phyloP scores from a whole-genome alignment of 2,888 invertebrate genomes.

The Spilarctia lutea region DNA sequence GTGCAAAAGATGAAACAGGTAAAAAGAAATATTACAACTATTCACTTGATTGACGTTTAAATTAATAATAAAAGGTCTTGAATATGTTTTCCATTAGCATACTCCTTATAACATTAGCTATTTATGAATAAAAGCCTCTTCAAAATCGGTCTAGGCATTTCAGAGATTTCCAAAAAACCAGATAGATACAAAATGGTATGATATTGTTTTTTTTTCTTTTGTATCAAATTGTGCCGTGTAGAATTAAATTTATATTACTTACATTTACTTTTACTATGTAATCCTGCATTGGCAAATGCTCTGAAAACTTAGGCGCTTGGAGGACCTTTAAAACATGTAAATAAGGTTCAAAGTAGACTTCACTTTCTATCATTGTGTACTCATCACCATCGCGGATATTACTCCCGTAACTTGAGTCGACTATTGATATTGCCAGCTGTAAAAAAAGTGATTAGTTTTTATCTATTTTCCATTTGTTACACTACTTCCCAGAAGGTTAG shows the following conservation, averaged over 20 bases:
- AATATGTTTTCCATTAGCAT: too few species aligned
- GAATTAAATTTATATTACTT: constrained; percentile 44
- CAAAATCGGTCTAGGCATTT: too few species aligned
- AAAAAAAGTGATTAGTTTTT: constrained; percentile 27
- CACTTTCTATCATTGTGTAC: constrained; percentile 90
- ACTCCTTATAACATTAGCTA: too few species aligned
- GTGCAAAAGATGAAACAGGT: background rate
- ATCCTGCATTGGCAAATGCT: constrained; percentile 88
- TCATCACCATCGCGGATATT: constrained; percentile 56
- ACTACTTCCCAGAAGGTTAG: background rate
- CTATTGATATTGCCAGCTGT: constrained; percentile 69
- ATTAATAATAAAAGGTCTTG: too few species aligned
- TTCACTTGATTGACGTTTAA: too few species aligned
- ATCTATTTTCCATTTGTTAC: background rate
- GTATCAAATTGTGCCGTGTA: too few species aligned
- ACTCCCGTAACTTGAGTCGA: constrained; percentile 51
- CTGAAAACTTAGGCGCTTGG: constrained; percentile 83
- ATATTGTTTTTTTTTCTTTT: too few species aligned
- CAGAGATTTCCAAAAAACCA: too few species aligned
- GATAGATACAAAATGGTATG: too few species aligned
- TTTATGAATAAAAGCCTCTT: too few species aligned
- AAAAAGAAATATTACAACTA: too few species aligned
- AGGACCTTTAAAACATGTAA: constrained; percentile 90
- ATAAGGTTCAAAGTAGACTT: constrained; percentile 94
- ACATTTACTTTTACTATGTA: constrained; percentile 88